Evolutionary conservation across 2,797 vertebrate genomes (phyloP).

Genomic region (Phoeniculus purpureus): DNA sequence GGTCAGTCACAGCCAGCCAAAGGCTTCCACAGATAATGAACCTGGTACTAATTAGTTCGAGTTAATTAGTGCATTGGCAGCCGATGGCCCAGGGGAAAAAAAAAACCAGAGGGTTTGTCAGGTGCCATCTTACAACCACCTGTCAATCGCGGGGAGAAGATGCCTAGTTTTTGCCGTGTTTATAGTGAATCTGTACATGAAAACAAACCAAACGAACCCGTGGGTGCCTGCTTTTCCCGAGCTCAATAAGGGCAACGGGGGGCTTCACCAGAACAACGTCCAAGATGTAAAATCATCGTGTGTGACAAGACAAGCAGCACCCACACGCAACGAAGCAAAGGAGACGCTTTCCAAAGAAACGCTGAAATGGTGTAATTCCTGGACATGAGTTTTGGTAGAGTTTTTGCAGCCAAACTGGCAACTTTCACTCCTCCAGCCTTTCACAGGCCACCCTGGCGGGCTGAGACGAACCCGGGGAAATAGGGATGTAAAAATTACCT

Average conservation of each 20-base stretch:
- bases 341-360: background rate
- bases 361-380: fast-evolving
- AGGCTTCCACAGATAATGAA: background rate
- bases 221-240: background rate
- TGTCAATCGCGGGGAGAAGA: no score
- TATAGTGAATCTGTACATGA: background rate
- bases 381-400: background rate
- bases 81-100: background rate
- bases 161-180: background rate
- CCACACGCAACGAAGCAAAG: background rate
- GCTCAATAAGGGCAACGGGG: background rate
- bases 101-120: background rate
- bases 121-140: background rate
- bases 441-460: background rate
- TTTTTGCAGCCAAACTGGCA: background rate
- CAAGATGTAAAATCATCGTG: background rate
- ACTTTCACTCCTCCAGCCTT: background rate
- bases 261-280: background rate
- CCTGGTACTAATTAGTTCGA: background rate
- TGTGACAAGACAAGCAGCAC: background rate
- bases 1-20: fast-evolving
- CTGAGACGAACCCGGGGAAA: background rate
- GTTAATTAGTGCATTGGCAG: background rate
- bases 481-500: fast-evolving
- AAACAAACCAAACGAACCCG: background rate